phyloP scores from a whole-genome alignment of 2,113 vertebrate genomes.

The Anolis sagrei region DNA sequence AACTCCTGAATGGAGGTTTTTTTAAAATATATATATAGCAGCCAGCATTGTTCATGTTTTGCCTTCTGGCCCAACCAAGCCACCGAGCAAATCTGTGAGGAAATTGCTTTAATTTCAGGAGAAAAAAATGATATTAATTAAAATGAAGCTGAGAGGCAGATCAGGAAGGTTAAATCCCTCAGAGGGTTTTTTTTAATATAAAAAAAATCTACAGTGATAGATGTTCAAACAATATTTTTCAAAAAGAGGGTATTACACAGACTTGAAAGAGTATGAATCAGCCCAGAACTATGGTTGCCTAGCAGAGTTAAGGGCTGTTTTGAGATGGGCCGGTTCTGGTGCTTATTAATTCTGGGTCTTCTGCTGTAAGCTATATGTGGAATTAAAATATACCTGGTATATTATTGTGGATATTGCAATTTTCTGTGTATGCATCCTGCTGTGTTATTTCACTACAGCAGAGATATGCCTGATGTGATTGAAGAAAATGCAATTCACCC shows the following conservation, averaged over 20 bases:
- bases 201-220: neutral
- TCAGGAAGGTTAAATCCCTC: neutral
- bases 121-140: neutral
- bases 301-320: neutral
- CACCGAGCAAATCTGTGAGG: neutral
- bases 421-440: no score
- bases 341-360: neutral
- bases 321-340: neutral
- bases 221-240: neutral
- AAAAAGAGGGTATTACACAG: neutral
- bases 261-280: neutral
- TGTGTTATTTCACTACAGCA: neutral
- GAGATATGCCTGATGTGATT: neutral
- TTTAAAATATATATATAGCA: neutral
- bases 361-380: neutral
- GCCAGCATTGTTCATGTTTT: neutral
- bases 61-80: neutral
- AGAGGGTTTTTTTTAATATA: neutral
- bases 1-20: neutral
- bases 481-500: no score
- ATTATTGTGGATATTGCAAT: neutral
- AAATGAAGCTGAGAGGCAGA: neutral
- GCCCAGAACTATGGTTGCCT: neutral
- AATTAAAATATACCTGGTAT: neutral
- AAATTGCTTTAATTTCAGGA: neutral